phyloP scores from a whole-genome alignment of 1,140 invertebrate species.

The Gerris buenoi region DNA sequence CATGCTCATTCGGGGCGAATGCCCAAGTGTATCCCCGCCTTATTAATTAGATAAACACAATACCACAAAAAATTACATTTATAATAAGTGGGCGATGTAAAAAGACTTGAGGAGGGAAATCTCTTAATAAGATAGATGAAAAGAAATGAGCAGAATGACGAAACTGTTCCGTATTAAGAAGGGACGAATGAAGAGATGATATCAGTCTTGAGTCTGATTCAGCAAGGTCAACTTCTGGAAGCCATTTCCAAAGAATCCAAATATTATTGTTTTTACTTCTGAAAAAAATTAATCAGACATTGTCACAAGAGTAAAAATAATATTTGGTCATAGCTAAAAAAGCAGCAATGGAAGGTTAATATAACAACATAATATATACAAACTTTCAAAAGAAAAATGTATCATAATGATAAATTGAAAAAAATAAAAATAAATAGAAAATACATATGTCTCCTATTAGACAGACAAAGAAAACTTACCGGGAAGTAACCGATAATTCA shows the following conservation, averaged over 20 bases:
- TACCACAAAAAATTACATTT: background rate
- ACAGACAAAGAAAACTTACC: background rate
- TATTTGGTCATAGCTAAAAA: too few species aligned
- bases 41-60: too few species aligned
- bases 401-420: background rate
- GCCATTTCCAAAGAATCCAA: background rate
- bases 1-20: background rate
- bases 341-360: background rate
- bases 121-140: background rate
- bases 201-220: background rate
- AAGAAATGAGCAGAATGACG: background rate
- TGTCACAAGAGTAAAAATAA: background rate
- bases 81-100: background rate
- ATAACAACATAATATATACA: background rate
- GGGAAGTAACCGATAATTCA: background rate
- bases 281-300: background rate
- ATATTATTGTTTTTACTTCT: background rate
- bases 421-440: background rate
- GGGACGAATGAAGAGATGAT: background rate
- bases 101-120: background rate
- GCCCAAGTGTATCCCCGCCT: background rate
- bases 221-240: background rate
- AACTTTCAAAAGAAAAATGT: background rate
- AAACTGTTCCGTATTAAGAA: background rate
- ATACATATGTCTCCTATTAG: too few species aligned